These are phyloP conservation scores for Ctenoplectra terminalis DNA, from an alignment of 1,140 invertebrate species.

Conservation along the genomic window DNA sequence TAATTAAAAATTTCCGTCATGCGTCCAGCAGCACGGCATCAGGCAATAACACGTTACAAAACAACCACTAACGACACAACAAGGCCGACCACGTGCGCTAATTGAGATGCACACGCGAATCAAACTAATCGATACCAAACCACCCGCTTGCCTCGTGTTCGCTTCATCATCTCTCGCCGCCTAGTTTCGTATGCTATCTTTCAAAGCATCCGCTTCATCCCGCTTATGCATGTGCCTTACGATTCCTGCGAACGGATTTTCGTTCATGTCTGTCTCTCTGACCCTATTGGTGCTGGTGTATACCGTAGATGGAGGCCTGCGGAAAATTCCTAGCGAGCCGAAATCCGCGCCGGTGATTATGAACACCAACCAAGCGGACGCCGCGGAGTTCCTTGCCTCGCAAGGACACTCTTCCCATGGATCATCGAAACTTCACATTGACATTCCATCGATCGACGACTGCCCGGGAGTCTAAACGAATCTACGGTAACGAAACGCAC, in stretches of 20 bases:
- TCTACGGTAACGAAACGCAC: not conserved
- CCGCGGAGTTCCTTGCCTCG: conserved; percentile 63
- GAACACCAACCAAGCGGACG: conserved; percentile 66
- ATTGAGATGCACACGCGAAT: conserved; percentile 51
- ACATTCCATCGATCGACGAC: conserved; percentile 78
- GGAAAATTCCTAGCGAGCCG: conserved; percentile 75
- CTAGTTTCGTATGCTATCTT: not conserved
- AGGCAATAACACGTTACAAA: conserved; percentile 36
- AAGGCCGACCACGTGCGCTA: conserved; percentile 35
- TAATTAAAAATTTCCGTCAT: conserved; percentile 32
- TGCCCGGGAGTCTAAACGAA: conserved; percentile 61
- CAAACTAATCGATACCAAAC: conserved; percentile 51
- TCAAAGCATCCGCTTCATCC: not conserved
- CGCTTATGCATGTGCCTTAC: not conserved
- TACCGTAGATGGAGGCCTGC: conserved; percentile 75
- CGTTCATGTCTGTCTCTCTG: conserved; percentile 55
- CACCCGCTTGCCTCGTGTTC: conserved; percentile 6
- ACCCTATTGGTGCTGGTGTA: conserved; percentile 70
- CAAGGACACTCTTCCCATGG: conserved; percentile 64
- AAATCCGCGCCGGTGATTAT: conserved; percentile 67
- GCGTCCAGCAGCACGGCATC: not conserved
- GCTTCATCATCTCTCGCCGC: not conserved
- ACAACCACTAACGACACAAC: conserved; percentile 34
- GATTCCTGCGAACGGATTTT: not conserved
- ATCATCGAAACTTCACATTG: conserved; percentile 72